phyloP scores from a whole-genome alignment of 2,888 invertebrate species.

The Pycnomerus fuliginosus region DNA sequence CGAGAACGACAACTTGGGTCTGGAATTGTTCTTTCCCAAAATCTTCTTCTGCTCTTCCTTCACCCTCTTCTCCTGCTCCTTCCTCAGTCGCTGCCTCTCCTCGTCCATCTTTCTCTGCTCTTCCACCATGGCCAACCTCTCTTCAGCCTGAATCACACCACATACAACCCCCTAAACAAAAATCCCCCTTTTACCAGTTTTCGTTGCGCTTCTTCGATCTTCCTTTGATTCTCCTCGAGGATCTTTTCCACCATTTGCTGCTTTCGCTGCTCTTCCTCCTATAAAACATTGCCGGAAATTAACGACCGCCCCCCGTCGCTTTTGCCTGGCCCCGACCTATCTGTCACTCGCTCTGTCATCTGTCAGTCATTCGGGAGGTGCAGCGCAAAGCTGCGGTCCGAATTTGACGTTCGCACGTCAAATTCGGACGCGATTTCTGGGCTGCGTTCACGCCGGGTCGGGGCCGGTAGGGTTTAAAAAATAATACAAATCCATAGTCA shows the following conservation, averaged over 20 bases:
- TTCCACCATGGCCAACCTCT: conserved; percentile 93
- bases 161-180: no score
- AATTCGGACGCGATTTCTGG: no score
- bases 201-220: conserved; percentile 95
- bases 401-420: no score
- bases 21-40: conserved; percentile 93
- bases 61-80: conserved; percentile 88
- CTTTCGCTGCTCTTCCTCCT: conserved; percentile 97
- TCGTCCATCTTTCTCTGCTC: conserved; percentile 96
- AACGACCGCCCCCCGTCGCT: conserved; percentile 48
- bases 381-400: no score
- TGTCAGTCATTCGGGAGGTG: conserved; percentile 8
- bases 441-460: conserved; percentile 34
- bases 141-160: conserved; percentile 98
- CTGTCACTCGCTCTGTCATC: conserved; percentile 32
- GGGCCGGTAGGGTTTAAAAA: conserved; percentile 36
- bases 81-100: conserved; percentile 87
- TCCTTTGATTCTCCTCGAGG: conserved; percentile 96
- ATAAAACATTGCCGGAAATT: conserved; percentile 62
- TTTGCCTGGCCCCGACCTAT: conserved; percentile 42
- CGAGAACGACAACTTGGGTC: conserved; percentile 92
- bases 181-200: conserved; percentile 79
- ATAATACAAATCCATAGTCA: conserved; percentile 42
- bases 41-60: conserved; percentile 97
- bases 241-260: conserved; percentile 94